Base-by-base conservation (phyloP, 2,888 invertebrate genomes). In the Dastarcus helophoroides region DNA sequence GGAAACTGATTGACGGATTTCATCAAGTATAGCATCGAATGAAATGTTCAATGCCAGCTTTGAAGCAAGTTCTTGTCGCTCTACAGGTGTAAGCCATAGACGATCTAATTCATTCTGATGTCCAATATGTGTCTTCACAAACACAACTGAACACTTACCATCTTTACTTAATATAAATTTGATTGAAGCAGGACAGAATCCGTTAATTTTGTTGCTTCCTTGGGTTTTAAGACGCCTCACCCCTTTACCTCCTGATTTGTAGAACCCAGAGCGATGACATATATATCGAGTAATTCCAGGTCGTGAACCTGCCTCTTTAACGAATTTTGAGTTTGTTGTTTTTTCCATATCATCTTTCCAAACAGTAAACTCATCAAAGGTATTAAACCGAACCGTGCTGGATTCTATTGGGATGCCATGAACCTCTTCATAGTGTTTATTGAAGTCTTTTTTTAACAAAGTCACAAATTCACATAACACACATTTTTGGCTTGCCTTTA, bases 11-110 rank as follows among this genome's bases (percentile, higher is more conserved):
- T 43, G 38, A 29, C 40, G 29, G 5, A 46, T 31, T 12, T 38
- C 35, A 22, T 45, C 36, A 14, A 47, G 15, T 14, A 45, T 39
- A 9, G 27, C 29, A 12, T 41, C 35, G 27, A 47, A 40, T 8
- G 47, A 41, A 6, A 49, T 37, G 30, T 50, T 46, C 26, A 36
- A 22, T 2, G 40, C 41, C n/a, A 51, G 41, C 42, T 49, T 42
- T 2, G 21, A 31, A 9, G 48, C 48, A 2, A 49, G 23, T 14
- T 16, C 14, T 13, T 40, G 29, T 23, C 40, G 26, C 23, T 50
- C 46, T 9, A 31, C 30, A 28, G 31, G 14, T 10, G 40, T 40
- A n/a, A 51, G 31, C 16, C 29, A 28, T 23, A 51, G 31, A 23
- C 39, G 40, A 24, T 26, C 37, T 10, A 50, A 31, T 24, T 48